Conservation (phyloP, 2,888 invertebrate genomes). For the Athalia circularis region DNA sequence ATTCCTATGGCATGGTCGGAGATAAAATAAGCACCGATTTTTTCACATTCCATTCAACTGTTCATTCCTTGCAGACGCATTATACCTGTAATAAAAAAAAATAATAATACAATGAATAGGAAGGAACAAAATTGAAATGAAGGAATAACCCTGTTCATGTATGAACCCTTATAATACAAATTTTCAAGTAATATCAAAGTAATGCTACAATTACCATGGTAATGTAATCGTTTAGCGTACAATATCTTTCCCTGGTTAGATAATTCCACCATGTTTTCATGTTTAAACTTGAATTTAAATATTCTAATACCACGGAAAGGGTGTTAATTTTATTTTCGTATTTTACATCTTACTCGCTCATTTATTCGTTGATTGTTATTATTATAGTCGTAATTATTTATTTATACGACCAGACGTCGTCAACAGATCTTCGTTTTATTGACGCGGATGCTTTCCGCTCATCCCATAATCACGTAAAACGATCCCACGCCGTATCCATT, state of each 20-base stretch:
- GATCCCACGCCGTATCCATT: neutral
- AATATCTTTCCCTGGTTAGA: neutral
- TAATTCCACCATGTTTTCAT: neutral
- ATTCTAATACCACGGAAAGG: neutral
- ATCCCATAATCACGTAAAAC: neutral
- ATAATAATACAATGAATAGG: neutral
- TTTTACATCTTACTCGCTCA: too few species aligned
- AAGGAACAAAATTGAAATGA: neutral
- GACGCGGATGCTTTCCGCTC: neutral
- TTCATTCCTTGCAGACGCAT: neutral
- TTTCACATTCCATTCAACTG: neutral
- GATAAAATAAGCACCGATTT: neutral
- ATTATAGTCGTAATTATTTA: neutral
- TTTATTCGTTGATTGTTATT: neutral
- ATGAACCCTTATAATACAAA: neutral
- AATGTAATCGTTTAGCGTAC: conserved; percentile 8
- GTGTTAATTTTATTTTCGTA: neutral
- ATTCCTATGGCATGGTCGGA: neutral
- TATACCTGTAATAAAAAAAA: neutral
- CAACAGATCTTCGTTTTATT: neutral
- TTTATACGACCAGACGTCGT: too few species aligned
- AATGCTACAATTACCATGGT: conserved; percentile 19
- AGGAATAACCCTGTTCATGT: neutral
- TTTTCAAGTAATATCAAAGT: neutral
- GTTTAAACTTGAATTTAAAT: conserved; percentile 1